Conservation (phyloP, 2,797 vertebrate genomes). For the Sebastes itinus region DNA sequence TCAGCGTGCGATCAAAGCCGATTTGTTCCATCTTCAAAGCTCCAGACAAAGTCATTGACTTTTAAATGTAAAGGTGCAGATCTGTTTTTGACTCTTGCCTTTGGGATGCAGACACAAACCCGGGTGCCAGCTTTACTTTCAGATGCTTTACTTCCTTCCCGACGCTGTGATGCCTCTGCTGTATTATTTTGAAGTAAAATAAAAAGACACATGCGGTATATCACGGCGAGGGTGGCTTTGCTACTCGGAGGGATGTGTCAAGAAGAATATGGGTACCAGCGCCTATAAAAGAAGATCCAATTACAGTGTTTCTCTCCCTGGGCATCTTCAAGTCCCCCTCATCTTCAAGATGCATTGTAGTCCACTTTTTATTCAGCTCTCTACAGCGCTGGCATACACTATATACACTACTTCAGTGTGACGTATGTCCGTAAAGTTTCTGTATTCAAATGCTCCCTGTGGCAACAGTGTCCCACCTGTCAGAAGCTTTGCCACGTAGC, state of each 20-base stretch:
- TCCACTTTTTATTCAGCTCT: conserved; percentile 18
- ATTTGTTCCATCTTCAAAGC: conserved; percentile 38
- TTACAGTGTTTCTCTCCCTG: conserved; percentile 15
- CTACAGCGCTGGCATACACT: background rate
- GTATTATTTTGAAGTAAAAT: conserved; percentile 27
- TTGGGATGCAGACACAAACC: conserved; percentile 7
- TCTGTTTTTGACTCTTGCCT: conserved; percentile 25
- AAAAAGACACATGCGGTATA: background rate
- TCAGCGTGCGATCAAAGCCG: conserved; percentile 28
- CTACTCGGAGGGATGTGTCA: conserved; percentile 28
- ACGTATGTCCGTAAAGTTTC: conserved; percentile 20
- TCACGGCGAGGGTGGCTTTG: background rate
- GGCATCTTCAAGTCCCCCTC: conserved; percentile 4
- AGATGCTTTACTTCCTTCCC: background rate
- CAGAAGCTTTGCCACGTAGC: background rate
- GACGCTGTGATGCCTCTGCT: background rate
- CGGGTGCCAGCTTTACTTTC: background rate
- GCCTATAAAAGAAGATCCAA: conserved; percentile 47
- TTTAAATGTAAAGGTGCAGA: conserved; percentile 8
- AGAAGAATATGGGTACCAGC: conserved; percentile 20
- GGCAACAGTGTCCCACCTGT: conserved; percentile 9
- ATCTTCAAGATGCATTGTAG: conserved; percentile 2
- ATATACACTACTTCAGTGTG: background rate
- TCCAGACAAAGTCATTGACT: conserved; percentile 19
- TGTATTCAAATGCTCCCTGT: conserved; percentile 22